Evolutionary conservation across 2,888 invertebrate species (phyloP), one percentile per base, ranked within the genome.

Genomic region (Escarpia spicata): DNA sequence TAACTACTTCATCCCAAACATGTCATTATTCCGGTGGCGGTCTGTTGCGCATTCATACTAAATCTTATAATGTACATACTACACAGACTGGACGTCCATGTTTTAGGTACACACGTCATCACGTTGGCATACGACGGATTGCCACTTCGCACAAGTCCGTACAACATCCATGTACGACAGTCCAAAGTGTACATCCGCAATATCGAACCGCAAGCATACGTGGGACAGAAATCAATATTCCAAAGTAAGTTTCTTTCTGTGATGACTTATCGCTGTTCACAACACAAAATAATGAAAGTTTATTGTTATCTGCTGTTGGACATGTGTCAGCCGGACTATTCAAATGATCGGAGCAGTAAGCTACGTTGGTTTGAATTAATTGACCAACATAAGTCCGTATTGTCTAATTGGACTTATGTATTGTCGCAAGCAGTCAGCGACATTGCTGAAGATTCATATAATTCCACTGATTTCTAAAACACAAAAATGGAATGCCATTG

Each of bases 71-170:
- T 6, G 26, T 9, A 52, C 8, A 4, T 52, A 52, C 6, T 26
- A 75, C 75, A 26, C 26, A 26, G 26, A 91, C 91, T 26, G 15
- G 19, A 0, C 52, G 15, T n/a, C 91, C 4, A 12, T 15, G 8
- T 91, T 92, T n/a, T 92, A 94, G 94, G 94, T 90, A 43, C 44
- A 2, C 93, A 93, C 91, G 91, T 60, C 26, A 92, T 94, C 10
- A 89, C 89, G 8, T 45, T 94, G 31, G 31, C 75, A 3, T 93
- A 93, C 90, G 92, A 93, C 91, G 92, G 91, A 8, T 6, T 92
- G 44, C 58, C 60, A 6, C 45, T 94, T 0, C n/a, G 26, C 8
- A 93, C 92, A 10, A 92, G 92, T 92, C 94, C 94, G 9, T 93
- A 92, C 91, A 31, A 44, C n/a, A 92, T 92, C 8, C 58, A 91